Evolutionary conservation across 2,113 vertebrate genomes (phyloP), one percentile per base, ranked within the genome.

Genomic region (Odontophorus gujanensis): DNA sequence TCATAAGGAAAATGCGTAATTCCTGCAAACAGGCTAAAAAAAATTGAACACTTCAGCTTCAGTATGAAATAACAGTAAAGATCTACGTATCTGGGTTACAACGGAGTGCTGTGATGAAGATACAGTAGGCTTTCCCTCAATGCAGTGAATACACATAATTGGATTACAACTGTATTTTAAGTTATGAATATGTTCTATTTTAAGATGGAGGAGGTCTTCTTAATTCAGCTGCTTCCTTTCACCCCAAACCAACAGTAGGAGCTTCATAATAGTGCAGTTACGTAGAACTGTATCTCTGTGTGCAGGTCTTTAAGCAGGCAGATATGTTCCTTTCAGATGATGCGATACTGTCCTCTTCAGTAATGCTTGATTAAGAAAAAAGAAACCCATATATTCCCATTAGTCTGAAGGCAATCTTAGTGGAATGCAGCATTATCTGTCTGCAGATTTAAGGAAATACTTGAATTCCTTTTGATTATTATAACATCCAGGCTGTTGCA

Each of bases 21-120:
- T 96, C 90, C 81, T 94, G 88, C 74, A 94, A 84, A 93, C 93
- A 94, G 90, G 62, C 79, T 32, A 32, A 85, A 90, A 96, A 92
- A 94, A 81, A 92, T 69, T 21, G 85, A 94, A 63, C 53, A 13
- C 77, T 96, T 96, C 65, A 94, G 94, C 69, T 95, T 84, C 80
- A 79, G 25, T 93, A 66, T 87, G 80, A 85, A 90, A 89, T 93
- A 90, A 67, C 55, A 87, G 47, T 81, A 61, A 95, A 81, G 80
- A 94, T 83, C 88, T 88, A 84, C 74, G 4, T 65, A 79, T 93
- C 89, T 94, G 91, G 51, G 72, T 89, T 97, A 79, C 80, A 89
- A 13, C 80, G 66, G 85, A 92, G 50, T 59, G 77, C 85, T 50
- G 25, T 45, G 77, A 86, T 93, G 81, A 95, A 96, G 90, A 81